Evolutionary conservation across 2,113 vertebrate species (phyloP).

Genomic region (Nansenia antarctica): DNA sequence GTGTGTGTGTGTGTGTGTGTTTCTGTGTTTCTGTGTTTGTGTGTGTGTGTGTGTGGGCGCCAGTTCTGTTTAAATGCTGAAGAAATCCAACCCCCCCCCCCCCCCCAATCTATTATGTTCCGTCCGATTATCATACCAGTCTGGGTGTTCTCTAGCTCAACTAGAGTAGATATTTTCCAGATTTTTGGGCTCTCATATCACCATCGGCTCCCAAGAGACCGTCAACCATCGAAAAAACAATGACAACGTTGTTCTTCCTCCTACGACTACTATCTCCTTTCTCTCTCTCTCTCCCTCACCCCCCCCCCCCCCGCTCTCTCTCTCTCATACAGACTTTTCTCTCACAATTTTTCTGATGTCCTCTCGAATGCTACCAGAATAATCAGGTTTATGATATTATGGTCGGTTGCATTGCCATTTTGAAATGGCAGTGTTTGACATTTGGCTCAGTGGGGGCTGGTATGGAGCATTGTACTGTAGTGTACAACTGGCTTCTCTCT

Average conservation of each 20-base stretch:
- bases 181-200: no score
- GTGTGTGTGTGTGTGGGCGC: not conserved
- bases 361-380: slow-evolving; percentile 4
- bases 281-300: not conserved
- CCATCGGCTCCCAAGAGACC: no score
- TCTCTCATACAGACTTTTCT: not conserved
- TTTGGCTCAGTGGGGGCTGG: slow-evolving; percentile 35
- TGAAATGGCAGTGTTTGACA: slow-evolving; percentile 40
- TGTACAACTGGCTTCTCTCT: slow-evolving; percentile 2
- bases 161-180: no score
- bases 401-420: slow-evolving; percentile 24
- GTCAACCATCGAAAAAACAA: not conserved
- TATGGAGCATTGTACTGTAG: no score
- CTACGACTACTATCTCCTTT: not conserved
- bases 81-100: no score
- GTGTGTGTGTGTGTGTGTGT: no score
- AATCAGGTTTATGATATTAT: slow-evolving; percentile 24
- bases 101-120: no score
- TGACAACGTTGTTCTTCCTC: not conserved
- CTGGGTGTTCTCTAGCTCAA: no score
- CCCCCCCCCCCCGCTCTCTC: not conserved
- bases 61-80: no score
- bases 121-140: no score
- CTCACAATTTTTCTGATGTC: not conserved
- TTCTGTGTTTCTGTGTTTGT: no score